phyloP scores from a whole-genome alignment of 2,113 vertebrate species.

The Datnioides undecimradiatus region DNA sequence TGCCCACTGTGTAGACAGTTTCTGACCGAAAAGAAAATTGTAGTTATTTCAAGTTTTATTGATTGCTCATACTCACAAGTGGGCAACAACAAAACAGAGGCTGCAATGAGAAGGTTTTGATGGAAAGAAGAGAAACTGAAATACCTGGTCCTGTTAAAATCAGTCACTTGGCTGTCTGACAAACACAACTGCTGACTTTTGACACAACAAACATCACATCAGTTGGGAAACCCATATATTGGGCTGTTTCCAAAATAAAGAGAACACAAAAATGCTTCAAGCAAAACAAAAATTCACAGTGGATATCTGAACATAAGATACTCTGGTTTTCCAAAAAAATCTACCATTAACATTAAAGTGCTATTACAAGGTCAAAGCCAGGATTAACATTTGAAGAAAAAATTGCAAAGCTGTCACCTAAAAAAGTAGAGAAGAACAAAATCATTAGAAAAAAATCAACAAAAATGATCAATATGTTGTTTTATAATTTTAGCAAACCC shows the following conservation, averaged over 20 bases:
- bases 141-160: background rate
- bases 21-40: too few species aligned
- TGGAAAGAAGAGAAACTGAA: background rate
- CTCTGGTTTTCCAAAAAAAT: conserved; percentile 3
- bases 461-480: too few species aligned
- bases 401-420: too few species aligned
- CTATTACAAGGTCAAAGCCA: too few species aligned
- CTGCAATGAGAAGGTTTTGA: background rate
- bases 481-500: background rate
- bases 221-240: background rate
- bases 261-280: background rate
- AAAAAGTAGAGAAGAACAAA: too few species aligned
- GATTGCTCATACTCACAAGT: background rate
- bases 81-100: background rate
- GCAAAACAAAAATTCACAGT: background rate
- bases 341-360: too few species aligned
- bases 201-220: background rate
- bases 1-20: too few species aligned
- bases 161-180: background rate
- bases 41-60: background rate
- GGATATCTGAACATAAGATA: conserved; percentile 1
- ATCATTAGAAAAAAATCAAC: too few species aligned
- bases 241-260: background rate
- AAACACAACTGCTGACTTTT: background rate
- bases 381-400: too few species aligned